Base-by-base conservation (phyloP, 2,888 invertebrate genomes). In the Athalia rosae region DNA sequence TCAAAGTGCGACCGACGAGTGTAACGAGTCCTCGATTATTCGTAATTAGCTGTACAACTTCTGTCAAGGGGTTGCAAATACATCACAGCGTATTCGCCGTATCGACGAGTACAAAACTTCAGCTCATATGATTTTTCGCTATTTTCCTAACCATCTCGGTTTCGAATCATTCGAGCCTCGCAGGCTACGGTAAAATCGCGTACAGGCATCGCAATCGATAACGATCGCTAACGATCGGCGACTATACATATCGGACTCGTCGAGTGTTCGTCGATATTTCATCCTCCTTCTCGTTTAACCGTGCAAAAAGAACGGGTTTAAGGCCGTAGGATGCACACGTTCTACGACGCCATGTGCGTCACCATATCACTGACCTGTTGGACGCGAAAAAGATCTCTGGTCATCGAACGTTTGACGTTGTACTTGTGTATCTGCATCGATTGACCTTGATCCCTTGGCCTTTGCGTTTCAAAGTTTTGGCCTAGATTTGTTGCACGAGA, bases 171-270 rank as follows among this genome's bases (percentile, higher is more conserved):
- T 47, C 15, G 48, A 61, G 62, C 56, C 71, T 71, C 71, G n/a
- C 71, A 58, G 45, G 4, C 9, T n/a, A 74, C n/a, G 59, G 61
- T 74, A 61, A 74, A 74, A 61, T 74, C 74, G 74, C 74, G n/a
- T n/a, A n/a, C 74, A 15, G 61, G 48, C 59, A 61, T 74, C 15
- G 74, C 61, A 74, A 74, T 74, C 74, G 61, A 61, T 61, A 74
- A 74, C 74, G 74, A 61, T 48, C 45, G 74, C 58, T 61, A 50
- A 74, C 74, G 61, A 61, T 74, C 74, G 61, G 48, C 74, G 74
- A 48, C 48, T 74, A 47, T 61, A 74, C 15, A 1, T 5, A 8
- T 28, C 11, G 43, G 43, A 28, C 47, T n/a, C 61, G 74, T 47
- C 74, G 62, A 74, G 74, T 74, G 61, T 74, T 74, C 74, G 74